Conservation (phyloP, 2,888 invertebrate species). For the Andrena hattorfiana region DNA sequence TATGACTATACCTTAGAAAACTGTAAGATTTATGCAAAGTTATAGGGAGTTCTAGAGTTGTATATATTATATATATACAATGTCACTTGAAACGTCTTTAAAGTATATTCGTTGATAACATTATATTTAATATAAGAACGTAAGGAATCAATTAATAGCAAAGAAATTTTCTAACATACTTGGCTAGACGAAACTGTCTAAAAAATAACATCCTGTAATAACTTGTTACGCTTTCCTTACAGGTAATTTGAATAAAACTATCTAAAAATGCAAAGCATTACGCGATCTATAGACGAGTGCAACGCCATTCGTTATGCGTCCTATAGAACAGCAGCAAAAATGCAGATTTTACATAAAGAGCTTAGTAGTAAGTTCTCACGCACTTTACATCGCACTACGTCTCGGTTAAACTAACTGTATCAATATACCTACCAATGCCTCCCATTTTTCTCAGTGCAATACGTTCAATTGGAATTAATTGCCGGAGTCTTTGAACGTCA, state of each 20-base stretch:
- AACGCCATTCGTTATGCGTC: conserved; percentile 91
- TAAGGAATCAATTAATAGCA: conserved; percentile 4
- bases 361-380: conserved; percentile 87
- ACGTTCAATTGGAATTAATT: conserved; percentile 87
- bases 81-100: neutral
- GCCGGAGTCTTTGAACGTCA: conserved; percentile 91
- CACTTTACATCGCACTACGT: too few species aligned
- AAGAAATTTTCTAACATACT: neutral
- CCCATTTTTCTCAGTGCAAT: conserved; percentile 84
- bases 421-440: conserved; percentile 11
- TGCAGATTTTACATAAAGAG: conserved; percentile 87
- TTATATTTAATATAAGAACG: neutral
- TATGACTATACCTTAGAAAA: neutral
- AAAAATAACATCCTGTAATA: neutral
- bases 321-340: conserved; percentile 92
- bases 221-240: conserved; percentile 16
- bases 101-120: neutral
- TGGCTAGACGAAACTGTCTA: neutral
- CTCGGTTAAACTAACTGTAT: neutral
- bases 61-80: too few species aligned
- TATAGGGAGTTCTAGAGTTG: neutral
- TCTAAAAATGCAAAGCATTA: conserved; percentile 86
- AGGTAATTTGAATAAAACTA: conserved; percentile 22
- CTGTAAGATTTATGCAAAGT: neutral
- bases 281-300: conserved; percentile 87